Base-by-base conservation (phyloP, 2,797 vertebrate species). In the Myotis daubentonii region DNA sequence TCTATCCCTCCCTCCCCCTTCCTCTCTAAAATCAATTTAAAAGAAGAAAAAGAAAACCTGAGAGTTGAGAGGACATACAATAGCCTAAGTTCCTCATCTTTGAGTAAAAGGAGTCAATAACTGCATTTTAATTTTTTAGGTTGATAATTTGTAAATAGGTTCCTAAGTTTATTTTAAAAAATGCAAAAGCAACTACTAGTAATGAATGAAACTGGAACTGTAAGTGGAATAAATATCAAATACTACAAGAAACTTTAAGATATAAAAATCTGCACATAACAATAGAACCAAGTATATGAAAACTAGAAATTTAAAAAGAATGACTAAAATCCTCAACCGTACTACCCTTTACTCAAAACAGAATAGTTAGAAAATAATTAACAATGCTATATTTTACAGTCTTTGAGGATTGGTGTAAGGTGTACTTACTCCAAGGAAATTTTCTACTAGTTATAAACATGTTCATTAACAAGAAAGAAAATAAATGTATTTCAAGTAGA, bases 181-280 rank as follows among this genome's bases (percentile, higher is more conserved):
- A 86, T 92, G 33, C 51, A 78, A 89, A 88, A 51, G 62, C 55
- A 93, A 36, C 9, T 51, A 89, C 15, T 20, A 74, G 49, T 53
- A 76, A 78, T 30, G 57, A 93, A 92, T 78, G 4, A 79, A 60
- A 83, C 9, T 87, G 76, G 49, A 83, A 83, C 28, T 65, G 2
- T 20, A 87, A 87, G n/a, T 49, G 12, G 30, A 89, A 36, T 85
- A 85, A 47, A 85, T 89, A 36, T 94, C 20, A 72, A 94, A 84
- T 65, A 66, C 36, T 47, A 88, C 16, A 93, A 94, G n/a, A 71
- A 94, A 76, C 53, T 88, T 85, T 81, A 47, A 85, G 47, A 93
- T 10, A 66, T 74, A 33, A 91, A 85, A 70, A 76, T 49, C 62
- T 33, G n/a, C n/a, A 94, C 60, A 72, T 66, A 76, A 89, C 8